Percentiles rank a stretch among this genome's conserved stretches.
Evolutionary conservation across 2,797 vertebrate species (phyloP).

Genomic region (Iguana delicatissima): DNA sequence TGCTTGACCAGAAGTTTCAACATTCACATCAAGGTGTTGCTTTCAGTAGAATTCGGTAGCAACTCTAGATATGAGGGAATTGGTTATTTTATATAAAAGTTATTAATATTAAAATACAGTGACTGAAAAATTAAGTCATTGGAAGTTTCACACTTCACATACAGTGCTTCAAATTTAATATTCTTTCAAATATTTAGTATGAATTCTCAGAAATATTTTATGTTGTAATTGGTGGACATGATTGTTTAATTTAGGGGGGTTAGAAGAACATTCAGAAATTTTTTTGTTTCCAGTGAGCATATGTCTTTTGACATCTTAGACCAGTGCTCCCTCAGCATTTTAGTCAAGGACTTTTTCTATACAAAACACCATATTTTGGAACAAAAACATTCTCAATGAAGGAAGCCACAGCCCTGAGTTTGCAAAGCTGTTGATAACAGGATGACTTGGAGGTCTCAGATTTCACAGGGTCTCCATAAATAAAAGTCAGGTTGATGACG

Average conservation of each 20-base stretch:
- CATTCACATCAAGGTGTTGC: not conserved
- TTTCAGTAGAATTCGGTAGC: not conserved
- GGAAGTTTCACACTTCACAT: conserved; percentile 5
- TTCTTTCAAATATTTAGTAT: not conserved
- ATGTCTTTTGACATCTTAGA: too few relatives aligned
- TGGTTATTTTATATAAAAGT: conserved; percentile 31
- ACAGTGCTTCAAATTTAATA: not conserved
- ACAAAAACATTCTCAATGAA: too few relatives aligned
- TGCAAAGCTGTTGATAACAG: too few relatives aligned
- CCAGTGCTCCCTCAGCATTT: too few relatives aligned
- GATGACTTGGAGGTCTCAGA: too few relatives aligned
- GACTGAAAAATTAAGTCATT: conserved; percentile 25
- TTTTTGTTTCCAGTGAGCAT: too few relatives aligned
- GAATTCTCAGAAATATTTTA: not conserved
- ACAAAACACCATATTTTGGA: too few relatives aligned
- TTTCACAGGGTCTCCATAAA: too few relatives aligned
- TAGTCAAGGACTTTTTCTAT: too few relatives aligned
- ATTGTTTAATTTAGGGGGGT: not conserved
- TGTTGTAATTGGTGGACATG: not conserved
- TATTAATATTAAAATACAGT: conserved; percentile 4
- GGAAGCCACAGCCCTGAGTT: too few relatives aligned
- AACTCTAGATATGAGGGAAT: conserved; percentile 28
- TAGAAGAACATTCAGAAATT: too few relatives aligned
- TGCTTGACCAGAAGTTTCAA: not conserved
- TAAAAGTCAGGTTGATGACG: too few relatives aligned